Evolutionary conservation across 2,797 vertebrate genomes (phyloP), one percentile per base, ranked within the genome.

Genomic region (Euthynnus affinis): DNA sequence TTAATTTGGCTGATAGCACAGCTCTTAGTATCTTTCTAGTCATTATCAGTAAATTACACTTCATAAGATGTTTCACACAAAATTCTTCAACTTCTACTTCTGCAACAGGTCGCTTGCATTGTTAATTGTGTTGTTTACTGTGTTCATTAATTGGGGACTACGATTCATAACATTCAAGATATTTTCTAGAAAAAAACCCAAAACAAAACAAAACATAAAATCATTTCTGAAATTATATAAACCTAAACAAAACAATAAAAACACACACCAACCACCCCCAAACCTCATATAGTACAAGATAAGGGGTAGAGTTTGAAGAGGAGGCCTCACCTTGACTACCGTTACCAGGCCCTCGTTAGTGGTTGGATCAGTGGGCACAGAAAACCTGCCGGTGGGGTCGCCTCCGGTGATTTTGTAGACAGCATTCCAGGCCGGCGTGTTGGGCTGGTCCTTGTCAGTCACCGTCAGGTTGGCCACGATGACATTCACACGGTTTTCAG

Each of bases 331-430:
- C 96, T 99, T 99, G 51, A 98, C 93, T n/a, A 99, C 98, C 0
- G 98, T 99, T 46, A 99, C 97, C 85, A 99, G 90, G 71, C 98
- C 98, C 32, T 98, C 97, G 0, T 99, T 99, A 92, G 96, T 98
- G 87, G 95, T 96, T 3, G 97, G 96, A 88, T 99, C 97, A 0
- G 98, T 99, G 42, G 96, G 95, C 89, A 98, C 97, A 34, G 96
- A 95, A 80, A 99, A 99, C 48, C 96, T 95, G 70, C 97, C 98
- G 0, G 95, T 96, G 0, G 97, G 95, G 84, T 99, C 98, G 40
- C 98, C 98, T 2, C 96, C 95, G 0, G 96, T 97, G 93, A 99
- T 96, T 78, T 96, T 96, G 91, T 98, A 99, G 78, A 95, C 76
- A 0, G 97, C 97, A 0, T 97, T 98, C 98, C 98, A 99, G 0